These are phyloP conservation scores for Gallinago paraguaiae DNA, from an alignment of 2,113 vertebrate species.

Conservation along the genomic window DNA sequence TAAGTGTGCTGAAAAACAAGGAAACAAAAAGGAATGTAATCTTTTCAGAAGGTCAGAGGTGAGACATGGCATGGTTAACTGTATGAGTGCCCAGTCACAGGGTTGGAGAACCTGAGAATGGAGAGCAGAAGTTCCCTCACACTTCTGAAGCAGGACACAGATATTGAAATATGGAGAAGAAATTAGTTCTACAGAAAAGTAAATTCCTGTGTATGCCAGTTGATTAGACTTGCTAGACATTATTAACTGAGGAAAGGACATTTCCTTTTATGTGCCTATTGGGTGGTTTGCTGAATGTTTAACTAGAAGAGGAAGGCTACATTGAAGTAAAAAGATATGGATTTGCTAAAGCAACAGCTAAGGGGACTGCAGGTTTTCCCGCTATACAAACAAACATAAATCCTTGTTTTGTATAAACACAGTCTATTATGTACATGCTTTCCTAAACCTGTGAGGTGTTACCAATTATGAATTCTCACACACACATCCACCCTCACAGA, in stretches of 20 bases:
- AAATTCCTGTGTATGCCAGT: background rate
- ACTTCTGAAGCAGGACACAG: background rate
- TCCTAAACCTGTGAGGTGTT: background rate
- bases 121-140: background rate
- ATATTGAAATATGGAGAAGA: background rate
- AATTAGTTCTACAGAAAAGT: background rate
- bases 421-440: background rate
- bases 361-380: background rate
- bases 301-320: background rate
- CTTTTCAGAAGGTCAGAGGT: background rate
- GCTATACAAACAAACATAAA: background rate
- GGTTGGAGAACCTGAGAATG: background rate
- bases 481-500: background rate
- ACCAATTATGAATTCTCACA: background rate
- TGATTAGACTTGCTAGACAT: background rate
- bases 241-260: background rate
- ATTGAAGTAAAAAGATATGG: background rate
- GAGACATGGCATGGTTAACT: background rate
- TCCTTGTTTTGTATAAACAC: background rate
- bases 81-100: background rate
- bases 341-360: background rate
- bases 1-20: conserved; percentile 1
- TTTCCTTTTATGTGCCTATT: background rate
- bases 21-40: background rate
- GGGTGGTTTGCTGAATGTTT: background rate